Base-by-base conservation (phyloP, 2,797 vertebrate species). In the Muraenolepis orangiensis region DNA sequence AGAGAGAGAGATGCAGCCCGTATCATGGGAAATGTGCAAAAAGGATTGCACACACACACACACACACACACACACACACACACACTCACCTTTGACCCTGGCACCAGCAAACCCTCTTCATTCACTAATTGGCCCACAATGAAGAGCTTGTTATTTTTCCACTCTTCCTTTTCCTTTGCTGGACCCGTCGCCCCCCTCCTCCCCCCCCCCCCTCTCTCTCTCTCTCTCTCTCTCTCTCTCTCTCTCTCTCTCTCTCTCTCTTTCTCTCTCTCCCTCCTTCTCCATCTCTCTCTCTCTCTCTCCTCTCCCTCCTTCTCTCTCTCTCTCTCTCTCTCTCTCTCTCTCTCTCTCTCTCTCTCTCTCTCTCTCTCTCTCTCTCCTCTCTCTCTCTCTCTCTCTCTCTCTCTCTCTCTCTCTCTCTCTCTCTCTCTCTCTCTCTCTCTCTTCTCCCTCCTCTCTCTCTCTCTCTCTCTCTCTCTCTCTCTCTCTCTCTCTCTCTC, bases 51-150 rank as follows among this genome's bases (percentile, higher is more conserved):
- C 38, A 40, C 38, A 40, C 38, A 13, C 38, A 40, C 11, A 40
- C 38, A 36, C 18, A 36, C 32, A 69, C 68, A n/a, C 68, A 36
- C 7, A 69, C 68, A 36, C 68, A 46, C 73, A 70, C 51, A 73
- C 26, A 70, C 11, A 30, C 74, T 23, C 74, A 73, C 82, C 84
- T 87, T 83, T 88, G 80, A 85, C 89, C 82, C 88, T 77, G 57
- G 80, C 85, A 84, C 84, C 82, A 82, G 76, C 81, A 71, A 74
- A 80, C 84, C 28, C 80, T 82, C 85, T 86, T 84, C 77, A 81
- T 83, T 82, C 83, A 66, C 86, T 90, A 88, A 92, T 85, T 89
- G 86, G 81, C 85, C 74, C 70, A 78, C 82, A 84, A 77, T 92
- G 89, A 93, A 92, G 84, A 81, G 80, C 46, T 82, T 82, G 74